A percentile compares a stretch with the other conserved stretches of the same genome.
phyloP scores from a whole-genome alignment of 2,113 vertebrate species.

The Conger conger region DNA sequence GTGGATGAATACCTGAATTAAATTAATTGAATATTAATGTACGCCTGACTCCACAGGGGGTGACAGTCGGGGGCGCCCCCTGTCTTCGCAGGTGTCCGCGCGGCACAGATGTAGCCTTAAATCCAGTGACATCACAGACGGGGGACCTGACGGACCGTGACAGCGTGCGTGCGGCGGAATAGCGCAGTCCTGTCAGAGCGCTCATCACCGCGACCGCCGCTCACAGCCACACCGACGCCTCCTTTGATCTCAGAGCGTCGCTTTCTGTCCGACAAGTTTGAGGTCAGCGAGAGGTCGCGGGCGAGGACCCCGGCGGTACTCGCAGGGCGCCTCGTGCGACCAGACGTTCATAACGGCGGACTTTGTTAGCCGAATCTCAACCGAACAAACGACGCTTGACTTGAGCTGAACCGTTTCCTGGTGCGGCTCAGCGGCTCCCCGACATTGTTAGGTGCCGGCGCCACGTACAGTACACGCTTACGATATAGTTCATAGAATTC shows the following conservation, averaged over 20 bases:
- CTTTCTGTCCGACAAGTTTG: too few species aligned
- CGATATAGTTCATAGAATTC: background rate
- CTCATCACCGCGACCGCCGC: too few species aligned
- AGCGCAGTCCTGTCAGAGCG: background rate
- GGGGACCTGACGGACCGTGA: background rate
- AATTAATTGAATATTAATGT: background rate
- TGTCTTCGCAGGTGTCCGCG: background rate
- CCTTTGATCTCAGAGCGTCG: too few species aligned
- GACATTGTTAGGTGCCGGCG: background rate
- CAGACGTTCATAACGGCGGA: background rate
- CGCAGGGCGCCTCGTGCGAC: too few species aligned
- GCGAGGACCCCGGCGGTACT: background rate
- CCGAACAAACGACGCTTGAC: background rate
- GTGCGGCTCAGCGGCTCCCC: too few species aligned
- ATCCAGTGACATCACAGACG: background rate
- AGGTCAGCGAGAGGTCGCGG: too few species aligned
- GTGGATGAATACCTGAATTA: background rate
- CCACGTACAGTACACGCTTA: background rate
- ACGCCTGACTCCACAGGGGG: background rate
- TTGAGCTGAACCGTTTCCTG: background rate
- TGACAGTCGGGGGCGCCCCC: background rate
- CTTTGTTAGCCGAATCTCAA: background rate
- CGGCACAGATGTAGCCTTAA: background rate
- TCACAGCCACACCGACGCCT: too few species aligned
- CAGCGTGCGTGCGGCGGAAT: background rate